These are phyloP conservation scores for Phoebastria nigripes DNA, from an alignment of 2,797 vertebrate species.

Conservation along the genomic window DNA sequence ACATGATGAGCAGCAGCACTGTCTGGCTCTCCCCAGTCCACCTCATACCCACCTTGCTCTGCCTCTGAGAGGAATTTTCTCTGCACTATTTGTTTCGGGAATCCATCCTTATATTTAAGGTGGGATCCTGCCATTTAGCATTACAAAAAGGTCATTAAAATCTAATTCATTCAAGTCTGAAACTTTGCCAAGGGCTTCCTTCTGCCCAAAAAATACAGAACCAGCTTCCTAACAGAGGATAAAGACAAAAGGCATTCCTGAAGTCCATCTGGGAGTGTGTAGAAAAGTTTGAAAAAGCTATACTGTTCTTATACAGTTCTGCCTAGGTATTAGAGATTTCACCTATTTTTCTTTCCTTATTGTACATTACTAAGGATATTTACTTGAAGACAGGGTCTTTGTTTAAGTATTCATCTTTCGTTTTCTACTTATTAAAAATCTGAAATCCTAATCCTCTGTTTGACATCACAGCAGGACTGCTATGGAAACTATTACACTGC, in stretches of 20 bases:
- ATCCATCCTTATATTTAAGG: not conserved
- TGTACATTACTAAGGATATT: slow-evolving; percentile 51
- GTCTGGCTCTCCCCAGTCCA: not conserved
- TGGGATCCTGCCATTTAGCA: not conserved
- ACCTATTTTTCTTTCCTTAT: slow-evolving; percentile 32
- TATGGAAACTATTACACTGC: slow-evolving; percentile 70
- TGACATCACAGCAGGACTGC: slow-evolving; percentile 60
- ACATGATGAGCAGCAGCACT: not conserved
- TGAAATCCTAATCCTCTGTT: slow-evolving; percentile 65
- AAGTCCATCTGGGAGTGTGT: not conserved
- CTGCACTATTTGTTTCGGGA: not conserved
- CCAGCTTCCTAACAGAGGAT: not conserved
- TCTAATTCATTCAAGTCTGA: not conserved
- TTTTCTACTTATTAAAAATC: slow-evolving; percentile 44
- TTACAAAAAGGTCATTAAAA: not conserved
- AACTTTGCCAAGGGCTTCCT: not conserved
- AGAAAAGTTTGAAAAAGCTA: slow-evolving; percentile 15
- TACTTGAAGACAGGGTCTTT: slow-evolving; percentile 59
- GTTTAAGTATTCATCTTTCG: slow-evolving; percentile 62
- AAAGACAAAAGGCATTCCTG: slow-evolving; percentile 18
- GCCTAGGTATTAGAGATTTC: not conserved
- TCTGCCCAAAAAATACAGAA: not conserved
- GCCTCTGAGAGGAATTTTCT: not conserved
- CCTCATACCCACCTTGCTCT: not conserved
- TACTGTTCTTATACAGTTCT: not conserved